Evolutionary conservation across 2,888 invertebrate genomes (phyloP).

Genomic region (Coenonympha glycerion): DNA sequence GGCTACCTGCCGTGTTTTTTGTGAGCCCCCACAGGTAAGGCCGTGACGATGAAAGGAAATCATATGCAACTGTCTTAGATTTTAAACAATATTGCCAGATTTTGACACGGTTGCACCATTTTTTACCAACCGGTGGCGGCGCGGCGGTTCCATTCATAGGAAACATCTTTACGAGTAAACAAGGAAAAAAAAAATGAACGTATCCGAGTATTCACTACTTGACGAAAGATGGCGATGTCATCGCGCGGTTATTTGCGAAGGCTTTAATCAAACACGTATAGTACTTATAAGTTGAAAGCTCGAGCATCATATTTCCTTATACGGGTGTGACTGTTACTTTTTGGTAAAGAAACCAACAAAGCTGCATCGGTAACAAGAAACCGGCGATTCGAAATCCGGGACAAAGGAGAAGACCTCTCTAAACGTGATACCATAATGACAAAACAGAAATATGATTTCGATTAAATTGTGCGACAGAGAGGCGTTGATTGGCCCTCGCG

Average conservation of each 20-base stretch:
- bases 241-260: conserved; percentile 29
- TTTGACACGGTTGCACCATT: conserved; percentile 67
- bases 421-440: conserved; percentile 75
- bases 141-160: conserved; percentile 61
- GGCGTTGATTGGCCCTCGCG: conserved; percentile 39
- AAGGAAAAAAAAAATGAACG: conserved; percentile 44
- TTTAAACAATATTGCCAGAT: conserved; percentile 68
- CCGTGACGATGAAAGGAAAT: conserved; percentile 68
- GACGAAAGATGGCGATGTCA: conserved; percentile 56
- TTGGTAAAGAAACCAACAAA: conserved; percentile 56
- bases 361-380: conserved; percentile 71
- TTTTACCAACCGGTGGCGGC: conserved; percentile 28
- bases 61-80: conserved; percentile 68
- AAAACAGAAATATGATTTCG: conserved; percentile 77
- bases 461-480: conserved; percentile 65
- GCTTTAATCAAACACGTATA: conserved; percentile 29
- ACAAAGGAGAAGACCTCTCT: conserved; percentile 72
- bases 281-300: conserved; percentile 28
- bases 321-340: conserved; percentile 39
- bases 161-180: conserved; percentile 43
- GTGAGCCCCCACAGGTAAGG: conserved; percentile 69
- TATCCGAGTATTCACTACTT: conserved; percentile 53
- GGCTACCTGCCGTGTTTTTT: conserved; percentile 75
- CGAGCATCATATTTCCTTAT: conserved; percentile 53
- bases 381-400: conserved; percentile 62